Conservation (phyloP, 2,888 invertebrate species). For the Elegia similella region DNA sequence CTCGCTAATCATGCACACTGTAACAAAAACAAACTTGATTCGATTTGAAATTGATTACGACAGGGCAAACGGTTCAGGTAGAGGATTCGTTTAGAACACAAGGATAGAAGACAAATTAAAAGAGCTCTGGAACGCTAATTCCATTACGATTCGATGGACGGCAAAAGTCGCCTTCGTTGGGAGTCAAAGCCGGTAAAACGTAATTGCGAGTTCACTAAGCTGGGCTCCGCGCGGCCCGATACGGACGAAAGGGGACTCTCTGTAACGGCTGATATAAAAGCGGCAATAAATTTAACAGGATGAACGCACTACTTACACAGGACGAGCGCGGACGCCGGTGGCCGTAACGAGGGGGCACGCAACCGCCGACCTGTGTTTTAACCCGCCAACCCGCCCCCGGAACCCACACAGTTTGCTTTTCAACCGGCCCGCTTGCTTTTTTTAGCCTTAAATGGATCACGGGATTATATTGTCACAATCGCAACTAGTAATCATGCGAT, state of each 20-base stretch:
- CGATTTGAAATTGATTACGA: slow-evolving; percentile 29
- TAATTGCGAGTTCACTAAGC: slow-evolving; percentile 81
- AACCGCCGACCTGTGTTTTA: slow-evolving; percentile 58
- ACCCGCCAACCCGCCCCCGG: slow-evolving; percentile 39
- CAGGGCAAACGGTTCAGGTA: slow-evolving; percentile 41
- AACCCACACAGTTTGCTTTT: slow-evolving; percentile 34
- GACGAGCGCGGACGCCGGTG: slow-evolving; percentile 68
- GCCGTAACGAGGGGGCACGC: slow-evolving; percentile 71
- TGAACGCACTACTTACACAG: slow-evolving; percentile 80
- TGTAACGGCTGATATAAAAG: slow-evolving; percentile 80
- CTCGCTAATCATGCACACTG: slow-evolving; percentile 13
- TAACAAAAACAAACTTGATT: slow-evolving; percentile 21
- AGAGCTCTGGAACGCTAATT: slow-evolving; percentile 77
- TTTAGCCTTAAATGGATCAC: slow-evolving; percentile 46
- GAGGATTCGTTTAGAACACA: slow-evolving; percentile 66
- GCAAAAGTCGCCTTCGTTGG: slow-evolving; percentile 76
- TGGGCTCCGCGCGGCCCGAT: slow-evolving; percentile 75
- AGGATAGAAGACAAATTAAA: slow-evolving; percentile 75
- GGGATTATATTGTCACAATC: slow-evolving; percentile 26
- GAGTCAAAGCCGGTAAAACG: slow-evolving; percentile 79
- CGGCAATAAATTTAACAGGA: slow-evolving; percentile 81
- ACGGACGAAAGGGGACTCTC: slow-evolving; percentile 77
- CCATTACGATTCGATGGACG: slow-evolving; percentile 80
- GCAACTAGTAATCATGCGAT: slow-evolving; percentile 11
- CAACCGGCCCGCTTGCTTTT: slow-evolving; percentile 35